Percentiles rank a stretch among this genome's conserved stretches.
phyloP scores from a whole-genome alignment of 1,140 invertebrate genomes.

The Trichomalopsis sarcophagae region DNA sequence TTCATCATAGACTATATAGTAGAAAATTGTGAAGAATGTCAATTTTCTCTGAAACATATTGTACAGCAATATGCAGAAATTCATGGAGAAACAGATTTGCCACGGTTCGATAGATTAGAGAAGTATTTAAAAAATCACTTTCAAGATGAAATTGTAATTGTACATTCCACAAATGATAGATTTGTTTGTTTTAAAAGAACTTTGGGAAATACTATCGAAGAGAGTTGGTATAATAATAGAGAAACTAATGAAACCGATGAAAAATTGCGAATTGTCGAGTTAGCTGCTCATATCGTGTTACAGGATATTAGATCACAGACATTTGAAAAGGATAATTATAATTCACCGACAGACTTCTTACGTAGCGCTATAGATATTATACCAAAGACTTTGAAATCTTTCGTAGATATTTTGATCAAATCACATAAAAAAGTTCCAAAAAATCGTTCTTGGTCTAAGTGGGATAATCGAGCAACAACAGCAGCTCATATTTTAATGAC shows the following conservation, averaged over 20 bases:
- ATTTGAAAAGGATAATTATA: conserved; percentile 53
- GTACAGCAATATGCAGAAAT: neutral
- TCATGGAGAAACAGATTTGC: neutral
- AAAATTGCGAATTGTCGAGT: conserved; percentile 51
- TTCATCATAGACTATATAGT: neutral
- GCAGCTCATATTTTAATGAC: conserved; percentile 56
- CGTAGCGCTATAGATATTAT: conserved; percentile 33
- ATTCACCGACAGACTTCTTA: conserved; percentile 37
- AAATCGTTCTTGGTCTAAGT: conserved; percentile 24
- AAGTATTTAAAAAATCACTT: conserved; percentile 3
- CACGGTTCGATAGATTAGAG: neutral
- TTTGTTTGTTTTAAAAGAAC: conserved; percentile 47
- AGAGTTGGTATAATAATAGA: conserved; percentile 49
- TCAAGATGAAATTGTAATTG: conserved; percentile 1
- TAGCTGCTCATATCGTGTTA: conserved; percentile 57
- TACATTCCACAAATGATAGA: too few relatives aligned
- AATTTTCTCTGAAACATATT: neutral
- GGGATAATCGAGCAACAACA: conserved; percentile 36
- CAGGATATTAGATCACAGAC: conserved; percentile 57
- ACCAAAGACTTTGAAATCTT: conserved; percentile 30
- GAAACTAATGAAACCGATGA: conserved; percentile 45
- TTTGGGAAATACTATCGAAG: conserved; percentile 26
- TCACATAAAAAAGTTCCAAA: neutral
- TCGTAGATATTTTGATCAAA: conserved; percentile 38
- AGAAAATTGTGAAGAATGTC: neutral